Evolutionary conservation across 2,888 invertebrate genomes (phyloP).

Genomic region (Podotricha telesiphe): DNA sequence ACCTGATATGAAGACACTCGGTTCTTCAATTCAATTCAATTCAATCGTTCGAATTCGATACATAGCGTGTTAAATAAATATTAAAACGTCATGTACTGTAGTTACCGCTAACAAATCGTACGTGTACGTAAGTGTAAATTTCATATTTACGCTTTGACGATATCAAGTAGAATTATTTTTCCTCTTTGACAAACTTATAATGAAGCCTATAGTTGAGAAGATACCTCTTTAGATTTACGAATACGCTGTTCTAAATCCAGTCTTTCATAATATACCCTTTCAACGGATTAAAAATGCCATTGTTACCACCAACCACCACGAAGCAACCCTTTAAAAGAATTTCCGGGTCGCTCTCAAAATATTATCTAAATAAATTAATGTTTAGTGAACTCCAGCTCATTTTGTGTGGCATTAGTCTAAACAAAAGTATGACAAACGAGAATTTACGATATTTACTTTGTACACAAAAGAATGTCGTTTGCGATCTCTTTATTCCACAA

Average conservation of each 20-base stretch:
- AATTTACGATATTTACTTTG: conserved; percentile 77
- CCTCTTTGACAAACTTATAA: background rate
- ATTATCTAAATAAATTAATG: conserved; percentile 38
- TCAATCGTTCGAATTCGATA: too few relatives aligned
- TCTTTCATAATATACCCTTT: background rate
- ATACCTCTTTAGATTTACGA: background rate
- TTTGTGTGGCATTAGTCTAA: conserved; percentile 63
- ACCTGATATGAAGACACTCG: too few relatives aligned
- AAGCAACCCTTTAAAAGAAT: conserved; percentile 36
- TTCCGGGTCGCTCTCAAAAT: conserved; percentile 35
- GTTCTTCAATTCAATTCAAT: too few relatives aligned
- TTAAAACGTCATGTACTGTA: too few relatives aligned
- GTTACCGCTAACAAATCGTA: too few relatives aligned
- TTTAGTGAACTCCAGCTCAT: conserved; percentile 44
- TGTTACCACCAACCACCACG: conserved; percentile 18
- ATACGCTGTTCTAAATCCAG: conserved; percentile 3
- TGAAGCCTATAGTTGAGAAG: background rate
- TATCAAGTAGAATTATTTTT: background rate
- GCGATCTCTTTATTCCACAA: conserved; percentile 67
- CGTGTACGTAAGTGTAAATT: too few relatives aligned
- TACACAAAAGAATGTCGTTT: conserved; percentile 75
- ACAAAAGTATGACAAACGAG: conserved; percentile 64
- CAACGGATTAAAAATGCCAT: conserved; percentile 12
- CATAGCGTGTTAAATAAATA: too few relatives aligned
- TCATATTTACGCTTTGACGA: background rate